Conservation (phyloP, 2,797 vertebrate species). For the Pseudotriccus pelzelni region DNA sequence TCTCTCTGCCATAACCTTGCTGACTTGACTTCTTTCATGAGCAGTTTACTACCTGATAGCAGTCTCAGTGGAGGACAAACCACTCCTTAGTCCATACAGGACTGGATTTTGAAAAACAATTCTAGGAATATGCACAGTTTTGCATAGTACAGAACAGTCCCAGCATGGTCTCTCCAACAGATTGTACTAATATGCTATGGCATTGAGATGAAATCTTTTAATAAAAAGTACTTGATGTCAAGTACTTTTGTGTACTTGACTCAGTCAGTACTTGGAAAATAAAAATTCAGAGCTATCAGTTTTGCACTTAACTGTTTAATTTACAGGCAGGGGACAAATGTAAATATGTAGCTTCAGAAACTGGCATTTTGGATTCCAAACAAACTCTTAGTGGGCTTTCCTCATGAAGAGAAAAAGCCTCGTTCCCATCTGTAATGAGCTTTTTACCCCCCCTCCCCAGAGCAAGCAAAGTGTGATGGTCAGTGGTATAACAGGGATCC, state of each 20-base stretch:
- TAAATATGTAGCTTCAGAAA: not conserved
- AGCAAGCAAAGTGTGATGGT: not conserved
- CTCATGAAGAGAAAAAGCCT: not conserved
- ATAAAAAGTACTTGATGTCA: not conserved
- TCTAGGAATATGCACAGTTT: not conserved
- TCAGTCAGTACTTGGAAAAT: not conserved
- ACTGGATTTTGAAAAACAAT: not conserved
- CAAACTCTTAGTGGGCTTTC: not conserved
- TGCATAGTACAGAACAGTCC: not conserved
- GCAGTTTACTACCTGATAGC: not conserved
- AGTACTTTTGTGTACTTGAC: not conserved
- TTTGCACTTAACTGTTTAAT: not conserved
- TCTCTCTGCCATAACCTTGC: not conserved
- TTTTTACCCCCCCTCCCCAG: not conserved
- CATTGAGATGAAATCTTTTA: not conserved
- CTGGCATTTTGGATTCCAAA: not conserved
- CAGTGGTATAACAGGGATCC: not conserved
- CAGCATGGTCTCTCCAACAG: not conserved
- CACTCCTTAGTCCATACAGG: not conserved
- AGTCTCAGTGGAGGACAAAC: not conserved
- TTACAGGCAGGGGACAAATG: not conserved
- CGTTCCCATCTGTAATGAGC: not conserved
- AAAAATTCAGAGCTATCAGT: not conserved
- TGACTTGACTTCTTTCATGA: not conserved
- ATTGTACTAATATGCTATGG: not conserved